These are phyloP conservation scores for Neodon shergylaensis DNA, from an alignment of 2,113 vertebrate genomes.

Conservation along the genomic window DNA sequence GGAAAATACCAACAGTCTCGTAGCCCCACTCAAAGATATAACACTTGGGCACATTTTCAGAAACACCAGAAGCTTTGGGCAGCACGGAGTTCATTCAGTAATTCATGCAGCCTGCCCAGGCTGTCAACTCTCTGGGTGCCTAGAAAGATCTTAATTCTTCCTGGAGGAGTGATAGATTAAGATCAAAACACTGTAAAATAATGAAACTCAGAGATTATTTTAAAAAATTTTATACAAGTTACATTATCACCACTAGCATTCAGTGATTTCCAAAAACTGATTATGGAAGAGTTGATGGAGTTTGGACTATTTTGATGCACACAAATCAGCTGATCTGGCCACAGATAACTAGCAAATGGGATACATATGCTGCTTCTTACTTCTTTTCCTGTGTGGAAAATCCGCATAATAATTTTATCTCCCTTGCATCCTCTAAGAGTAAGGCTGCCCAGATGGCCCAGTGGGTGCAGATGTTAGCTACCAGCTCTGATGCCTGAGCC, in stretches of 20 bases:
- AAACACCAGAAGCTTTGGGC: rapidly evolving
- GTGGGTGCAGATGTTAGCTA: background rate
- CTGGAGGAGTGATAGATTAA: background rate
- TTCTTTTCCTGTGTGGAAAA: background rate
- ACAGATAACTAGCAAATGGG: background rate
- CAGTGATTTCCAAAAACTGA: background rate
- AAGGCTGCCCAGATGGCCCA: background rate
- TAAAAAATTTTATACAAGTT: rapidly evolving
- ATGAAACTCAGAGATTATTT: background rate
- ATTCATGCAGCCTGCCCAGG: background rate
- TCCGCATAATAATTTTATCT: rapidly evolving
- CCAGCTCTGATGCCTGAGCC: background rate
- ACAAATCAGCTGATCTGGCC: background rate
- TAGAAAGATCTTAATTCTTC: background rate
- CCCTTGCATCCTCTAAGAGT: background rate
- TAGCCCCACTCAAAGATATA: background rate
- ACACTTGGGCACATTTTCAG: rapidly evolving
- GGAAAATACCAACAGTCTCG: background rate
- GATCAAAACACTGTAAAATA: background rate
- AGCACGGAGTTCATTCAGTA: rapidly evolving
- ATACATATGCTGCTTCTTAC: background rate
- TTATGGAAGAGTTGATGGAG: background rate
- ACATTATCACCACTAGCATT: background rate
- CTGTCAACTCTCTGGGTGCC: background rate
- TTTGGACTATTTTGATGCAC: background rate